A percentile compares a stretch with the other conserved stretches of the same genome.
Evolutionary conservation across 2,113 vertebrate genomes (phyloP).

Genomic region (Pelvicachromis taeniatus): DNA sequence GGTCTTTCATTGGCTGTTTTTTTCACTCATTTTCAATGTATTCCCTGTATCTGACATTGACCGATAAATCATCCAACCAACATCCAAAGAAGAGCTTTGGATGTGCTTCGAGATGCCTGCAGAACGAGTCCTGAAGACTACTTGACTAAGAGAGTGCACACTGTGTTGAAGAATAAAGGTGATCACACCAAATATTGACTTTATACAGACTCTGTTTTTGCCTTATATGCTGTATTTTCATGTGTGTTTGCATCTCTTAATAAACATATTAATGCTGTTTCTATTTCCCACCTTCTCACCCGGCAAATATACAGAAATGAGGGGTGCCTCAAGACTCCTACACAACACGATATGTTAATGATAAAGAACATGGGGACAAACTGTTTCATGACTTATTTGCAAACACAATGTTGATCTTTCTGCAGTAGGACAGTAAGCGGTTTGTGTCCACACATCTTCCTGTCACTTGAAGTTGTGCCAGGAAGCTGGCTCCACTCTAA

Average conservation of each 20-base stretch:
- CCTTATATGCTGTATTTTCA: not conserved
- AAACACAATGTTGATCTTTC: not conserved
- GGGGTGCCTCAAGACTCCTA: not conserved
- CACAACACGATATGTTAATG: not conserved
- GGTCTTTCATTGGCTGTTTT: not conserved
- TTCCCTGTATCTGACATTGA: not conserved
- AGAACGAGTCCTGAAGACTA: not conserved
- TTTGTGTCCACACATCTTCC: not conserved
- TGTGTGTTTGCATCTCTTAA: not conserved
- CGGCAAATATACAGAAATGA: not conserved
- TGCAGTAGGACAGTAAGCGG: not conserved
- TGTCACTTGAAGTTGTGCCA: fast-evolving
- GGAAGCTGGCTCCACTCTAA: not conserved
- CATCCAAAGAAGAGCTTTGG: not conserved
- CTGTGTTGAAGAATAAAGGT: not conserved
- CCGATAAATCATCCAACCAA: too few relatives aligned
- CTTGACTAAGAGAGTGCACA: not conserved
- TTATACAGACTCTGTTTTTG: not conserved
- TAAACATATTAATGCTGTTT: not conserved
- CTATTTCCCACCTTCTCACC: too few relatives aligned
- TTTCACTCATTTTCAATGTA: not conserved
- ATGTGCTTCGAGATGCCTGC: not conserved
- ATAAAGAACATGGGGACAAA: fast-evolving
- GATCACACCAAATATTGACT: not conserved
- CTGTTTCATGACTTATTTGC: not conserved